A percentile compares a stretch with the other conserved stretches of the same genome.
phyloP scores from a whole-genome alignment of 64 coral and sea anemone species.

The Cladopsammia gracilis region DNA sequence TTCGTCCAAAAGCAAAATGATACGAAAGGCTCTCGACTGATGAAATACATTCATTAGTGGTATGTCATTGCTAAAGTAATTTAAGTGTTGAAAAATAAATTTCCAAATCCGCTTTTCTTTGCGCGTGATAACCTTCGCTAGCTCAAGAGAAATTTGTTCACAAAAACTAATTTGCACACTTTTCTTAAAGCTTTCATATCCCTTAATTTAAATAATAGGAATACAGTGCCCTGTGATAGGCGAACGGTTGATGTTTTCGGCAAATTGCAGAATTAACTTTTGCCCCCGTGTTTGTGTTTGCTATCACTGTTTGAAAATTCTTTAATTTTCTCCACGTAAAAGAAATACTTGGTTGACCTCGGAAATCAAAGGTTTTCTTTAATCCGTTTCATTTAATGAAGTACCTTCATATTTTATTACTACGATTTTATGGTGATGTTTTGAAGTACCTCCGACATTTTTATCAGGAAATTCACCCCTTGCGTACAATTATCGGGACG shows the following conservation, averaged over 20 bases:
- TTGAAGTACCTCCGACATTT: slow-evolving; percentile 27
- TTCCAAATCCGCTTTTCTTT: not conserved
- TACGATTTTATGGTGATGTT: slow-evolving; percentile 22
- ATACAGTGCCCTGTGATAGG: not conserved
- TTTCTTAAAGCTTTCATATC: not conserved
- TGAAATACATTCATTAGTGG: not conserved
- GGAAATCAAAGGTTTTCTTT: not conserved
- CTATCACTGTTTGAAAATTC: not conserved
- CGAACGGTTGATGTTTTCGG: not conserved
- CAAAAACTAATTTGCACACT: slow-evolving; percentile 28
- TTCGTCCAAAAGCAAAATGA: not conserved
- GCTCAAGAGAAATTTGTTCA: slow-evolving; percentile 10
- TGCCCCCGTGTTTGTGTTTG: not conserved
- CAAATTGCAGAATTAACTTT: not conserved
- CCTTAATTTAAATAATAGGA: not conserved
- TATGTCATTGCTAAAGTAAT: slow-evolving; percentile 31
- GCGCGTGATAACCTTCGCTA: not conserved
- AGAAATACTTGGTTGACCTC: not conserved
- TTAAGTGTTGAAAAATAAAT: slow-evolving; percentile 7
- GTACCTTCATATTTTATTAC: slow-evolving; percentile 24
- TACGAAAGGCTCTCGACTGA: not conserved
- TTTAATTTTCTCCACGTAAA: not conserved
- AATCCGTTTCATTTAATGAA: slow-evolving; percentile 41
- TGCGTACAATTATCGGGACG: slow-evolving; percentile 12
- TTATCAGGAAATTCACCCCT: not conserved